These are phyloP conservation scores for Brachionus calyciflorus DNA, from an alignment of 1,140 invertebrate genomes.

Conservation along the genomic window DNA sequence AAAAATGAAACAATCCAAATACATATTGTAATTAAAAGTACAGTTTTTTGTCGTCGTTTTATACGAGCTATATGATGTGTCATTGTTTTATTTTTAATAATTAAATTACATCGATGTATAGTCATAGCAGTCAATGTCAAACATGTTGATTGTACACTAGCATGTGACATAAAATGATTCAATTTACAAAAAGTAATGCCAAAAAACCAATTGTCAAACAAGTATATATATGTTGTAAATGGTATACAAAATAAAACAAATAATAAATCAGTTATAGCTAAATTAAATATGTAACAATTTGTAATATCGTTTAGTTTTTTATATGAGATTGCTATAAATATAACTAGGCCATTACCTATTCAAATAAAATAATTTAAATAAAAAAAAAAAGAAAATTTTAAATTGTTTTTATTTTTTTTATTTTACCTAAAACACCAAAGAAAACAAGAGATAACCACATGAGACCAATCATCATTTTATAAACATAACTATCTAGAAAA, in stretches of 20 bases:
- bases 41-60: slow-evolving; percentile 18
- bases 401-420: too few relatives aligned
- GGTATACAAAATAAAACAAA: slow-evolving; percentile 35
- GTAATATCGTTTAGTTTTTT: slow-evolving; percentile 42
- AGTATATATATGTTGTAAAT: slow-evolving; percentile 39
- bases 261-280: slow-evolving; percentile 40
- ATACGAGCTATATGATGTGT: not conserved
- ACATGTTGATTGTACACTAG: slow-evolving; percentile 38
- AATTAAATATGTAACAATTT: slow-evolving; percentile 47
- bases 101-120: slow-evolving; percentile 40
- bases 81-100: slow-evolving; percentile 37
- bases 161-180: slow-evolving; percentile 44
- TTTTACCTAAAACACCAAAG: not conserved
- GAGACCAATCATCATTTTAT: not conserved
- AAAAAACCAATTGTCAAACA: slow-evolving; percentile 42
- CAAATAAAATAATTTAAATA: not conserved
- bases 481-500: not conserved
- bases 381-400: too few relatives aligned
- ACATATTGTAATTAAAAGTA: not conserved
- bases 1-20: slow-evolving; percentile 33
- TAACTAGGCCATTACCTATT: slow-evolving; percentile 38
- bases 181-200: slow-evolving; percentile 29
- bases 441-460: not conserved
- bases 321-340: slow-evolving; percentile 29
- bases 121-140: slow-evolving; percentile 43